Percentiles rank a stretch among this genome's conserved stretches.
These are phyloP conservation scores for Lacerta agilis DNA, from an alignment of 2,797 vertebrate species.

Conservation along the genomic window DNA sequence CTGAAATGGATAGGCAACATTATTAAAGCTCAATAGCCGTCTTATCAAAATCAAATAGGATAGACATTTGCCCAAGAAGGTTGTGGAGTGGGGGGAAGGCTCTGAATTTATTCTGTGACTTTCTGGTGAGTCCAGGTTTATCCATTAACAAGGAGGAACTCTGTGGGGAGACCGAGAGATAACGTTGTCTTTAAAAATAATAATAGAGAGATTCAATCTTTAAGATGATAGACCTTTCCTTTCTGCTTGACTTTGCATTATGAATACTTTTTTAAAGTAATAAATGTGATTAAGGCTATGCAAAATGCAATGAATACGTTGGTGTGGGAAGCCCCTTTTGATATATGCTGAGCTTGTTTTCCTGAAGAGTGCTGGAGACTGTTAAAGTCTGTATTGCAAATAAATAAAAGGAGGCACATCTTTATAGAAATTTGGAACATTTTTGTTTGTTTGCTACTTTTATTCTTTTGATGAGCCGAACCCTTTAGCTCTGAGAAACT, in stretches of 20 bases:
- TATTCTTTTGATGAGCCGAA: no score
- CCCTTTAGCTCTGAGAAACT: no score
- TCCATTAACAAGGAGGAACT: slow-evolving; percentile 81
- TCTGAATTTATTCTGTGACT: slow-evolving; percentile 83
- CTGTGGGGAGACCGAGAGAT: slow-evolving; percentile 76
- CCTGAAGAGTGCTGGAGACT: no score
- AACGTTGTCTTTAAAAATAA: slow-evolving; percentile 77
- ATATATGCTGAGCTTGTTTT: no score
- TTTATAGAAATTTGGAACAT: no score
- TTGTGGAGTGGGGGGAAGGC: slow-evolving; percentile 45
- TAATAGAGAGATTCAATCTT: slow-evolving; percentile 81
- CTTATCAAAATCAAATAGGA: slow-evolving; percentile 91
- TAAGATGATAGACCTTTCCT: neutral
- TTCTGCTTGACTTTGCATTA: neutral
- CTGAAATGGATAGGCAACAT: slow-evolving; percentile 87
- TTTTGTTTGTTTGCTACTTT: no score
- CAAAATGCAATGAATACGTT: neutral
- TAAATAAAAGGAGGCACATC: no score
- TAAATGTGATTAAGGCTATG: neutral
- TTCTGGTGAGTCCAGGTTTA: slow-evolving; percentile 78
- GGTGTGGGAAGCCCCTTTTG: neutral
- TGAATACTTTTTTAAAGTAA: neutral
- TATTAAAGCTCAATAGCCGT: slow-evolving; percentile 90
- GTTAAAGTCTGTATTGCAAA: no score
- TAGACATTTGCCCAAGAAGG: slow-evolving; percentile 78